Evolutionary conservation across 37 sponge, comb jelly and placozoan species (phyloP).

Genomic region (Bolinopsis microptera): DNA sequence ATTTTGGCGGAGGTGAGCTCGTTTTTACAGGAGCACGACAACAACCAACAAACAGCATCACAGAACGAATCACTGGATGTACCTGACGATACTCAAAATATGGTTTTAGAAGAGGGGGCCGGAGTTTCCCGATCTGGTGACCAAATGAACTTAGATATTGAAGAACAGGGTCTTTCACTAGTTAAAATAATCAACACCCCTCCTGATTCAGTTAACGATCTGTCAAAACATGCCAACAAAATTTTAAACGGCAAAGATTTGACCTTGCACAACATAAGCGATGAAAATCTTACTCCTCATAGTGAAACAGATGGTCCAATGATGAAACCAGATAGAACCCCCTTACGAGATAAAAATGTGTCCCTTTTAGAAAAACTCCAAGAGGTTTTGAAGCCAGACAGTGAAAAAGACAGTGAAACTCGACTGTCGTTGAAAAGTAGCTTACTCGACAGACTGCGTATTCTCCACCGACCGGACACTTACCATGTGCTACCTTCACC

Average conservation of each 20-base stretch:
- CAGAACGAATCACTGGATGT: no score
- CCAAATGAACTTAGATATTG: background rate
- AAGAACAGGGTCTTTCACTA: background rate
- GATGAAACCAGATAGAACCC: background rate
- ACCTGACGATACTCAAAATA: background rate
- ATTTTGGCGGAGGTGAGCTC: no score
- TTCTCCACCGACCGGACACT: background rate
- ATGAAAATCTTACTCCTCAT: background rate
- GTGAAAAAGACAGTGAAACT: background rate
- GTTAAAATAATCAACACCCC: background rate
- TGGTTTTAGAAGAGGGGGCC: no score
- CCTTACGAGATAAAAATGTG: background rate
- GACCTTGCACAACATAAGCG: background rate
- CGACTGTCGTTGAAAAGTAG: background rate
- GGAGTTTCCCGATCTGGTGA: no score
- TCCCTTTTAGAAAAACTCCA: background rate
- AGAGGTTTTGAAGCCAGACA: background rate
- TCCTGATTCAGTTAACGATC: background rate
- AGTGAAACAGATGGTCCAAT: background rate
- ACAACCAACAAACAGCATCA: no score
- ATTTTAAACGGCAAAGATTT: background rate
- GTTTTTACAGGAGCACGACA: no score
- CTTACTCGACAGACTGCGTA: background rate
- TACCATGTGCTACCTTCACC: background rate
- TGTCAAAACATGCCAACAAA: background rate